These are phyloP conservation scores for Clavelina lepadiformis DNA, from an alignment of 23 tunicate species.

Conservation along the genomic window DNA sequence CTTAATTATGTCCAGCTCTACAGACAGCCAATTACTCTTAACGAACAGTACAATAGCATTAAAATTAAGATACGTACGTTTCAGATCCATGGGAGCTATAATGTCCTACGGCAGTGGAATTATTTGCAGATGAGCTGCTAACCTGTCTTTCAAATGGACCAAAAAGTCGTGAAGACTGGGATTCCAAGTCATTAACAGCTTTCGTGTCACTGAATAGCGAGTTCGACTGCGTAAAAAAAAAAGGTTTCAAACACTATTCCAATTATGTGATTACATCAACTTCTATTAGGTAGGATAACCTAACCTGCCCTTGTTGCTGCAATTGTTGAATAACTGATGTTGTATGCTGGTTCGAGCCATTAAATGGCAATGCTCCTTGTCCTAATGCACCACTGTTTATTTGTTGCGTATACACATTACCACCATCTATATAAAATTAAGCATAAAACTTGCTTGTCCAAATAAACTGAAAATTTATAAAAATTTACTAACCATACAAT, in stretches of 20 bases:
- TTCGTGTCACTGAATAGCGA: conserved; percentile 78
- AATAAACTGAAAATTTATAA: too few species aligned
- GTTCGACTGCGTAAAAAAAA: conserved; percentile 43
- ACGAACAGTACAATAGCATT: too few species aligned
- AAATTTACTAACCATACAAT: too few species aligned
- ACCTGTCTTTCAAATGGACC: conserved; percentile 46
- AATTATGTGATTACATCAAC: neutral
- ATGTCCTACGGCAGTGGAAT: conserved; percentile 4
- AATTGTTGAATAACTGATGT: conserved; percentile 71
- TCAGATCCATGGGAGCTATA: conserved; percentile 28
- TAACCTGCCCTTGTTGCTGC: conserved; percentile 92
- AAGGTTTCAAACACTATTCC: too few species aligned
- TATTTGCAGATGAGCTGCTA: neutral
- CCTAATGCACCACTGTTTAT: conserved; percentile 17
- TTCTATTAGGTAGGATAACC: neutral
- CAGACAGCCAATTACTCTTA: too few species aligned
- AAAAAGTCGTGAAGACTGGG: conserved; percentile 42
- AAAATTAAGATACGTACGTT: conserved; percentile 13
- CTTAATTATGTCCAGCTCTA: too few species aligned
- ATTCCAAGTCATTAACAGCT: conserved; percentile 34
- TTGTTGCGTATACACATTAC: too few species aligned
- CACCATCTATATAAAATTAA: neutral
- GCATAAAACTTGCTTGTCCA: too few species aligned
- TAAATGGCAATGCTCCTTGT: conserved; percentile 14
- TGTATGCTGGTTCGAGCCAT: conserved; percentile 28